These are phyloP conservation scores for Archips xylosteana DNA, from an alignment of 2,888 invertebrate species.

Conservation along the genomic window DNA sequence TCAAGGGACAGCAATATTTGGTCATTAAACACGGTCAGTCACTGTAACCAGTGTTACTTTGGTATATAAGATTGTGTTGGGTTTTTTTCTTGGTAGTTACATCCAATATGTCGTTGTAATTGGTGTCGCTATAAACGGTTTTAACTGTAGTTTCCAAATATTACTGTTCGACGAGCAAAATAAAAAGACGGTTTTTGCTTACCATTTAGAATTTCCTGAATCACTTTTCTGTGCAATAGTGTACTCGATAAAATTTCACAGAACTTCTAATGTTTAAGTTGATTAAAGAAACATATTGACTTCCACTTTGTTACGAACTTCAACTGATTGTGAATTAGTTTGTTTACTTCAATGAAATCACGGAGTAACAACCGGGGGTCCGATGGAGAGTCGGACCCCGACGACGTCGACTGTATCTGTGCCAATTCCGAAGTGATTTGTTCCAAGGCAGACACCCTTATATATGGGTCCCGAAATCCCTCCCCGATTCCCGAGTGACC, in stretches of 20 bases:
- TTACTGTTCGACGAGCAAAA: not conserved
- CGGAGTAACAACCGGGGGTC: constrained; percentile 59
- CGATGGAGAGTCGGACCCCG: constrained; percentile 64
- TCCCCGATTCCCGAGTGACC: constrained; percentile 63
- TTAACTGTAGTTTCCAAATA: not conserved
- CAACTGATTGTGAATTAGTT: constrained; percentile 33
- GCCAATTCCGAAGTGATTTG: constrained; percentile 71
- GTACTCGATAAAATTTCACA: constrained; percentile 43
- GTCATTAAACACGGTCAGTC: no score
- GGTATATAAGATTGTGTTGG: no score
- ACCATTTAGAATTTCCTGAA: constrained; percentile 50
- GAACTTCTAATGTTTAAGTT: constrained; percentile 46
- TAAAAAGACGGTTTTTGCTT: constrained; percentile 18
- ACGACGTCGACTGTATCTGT: constrained; percentile 64
- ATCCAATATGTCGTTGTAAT: no score
- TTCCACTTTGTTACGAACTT: constrained; percentile 59
- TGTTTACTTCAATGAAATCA: constrained; percentile 43
- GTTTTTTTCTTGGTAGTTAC: no score
- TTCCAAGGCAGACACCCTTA: constrained; percentile 58
- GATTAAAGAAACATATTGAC: constrained; percentile 64
- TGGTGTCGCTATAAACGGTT: no score
- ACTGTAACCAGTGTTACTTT: no score
- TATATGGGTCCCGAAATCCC: constrained; percentile 71
- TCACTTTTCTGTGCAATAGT: constrained; percentile 54
- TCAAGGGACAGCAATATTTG: no score